Evolutionary conservation across 1,140 invertebrate species (phyloP).

Genomic region (Bradysia coprophila): DNA sequence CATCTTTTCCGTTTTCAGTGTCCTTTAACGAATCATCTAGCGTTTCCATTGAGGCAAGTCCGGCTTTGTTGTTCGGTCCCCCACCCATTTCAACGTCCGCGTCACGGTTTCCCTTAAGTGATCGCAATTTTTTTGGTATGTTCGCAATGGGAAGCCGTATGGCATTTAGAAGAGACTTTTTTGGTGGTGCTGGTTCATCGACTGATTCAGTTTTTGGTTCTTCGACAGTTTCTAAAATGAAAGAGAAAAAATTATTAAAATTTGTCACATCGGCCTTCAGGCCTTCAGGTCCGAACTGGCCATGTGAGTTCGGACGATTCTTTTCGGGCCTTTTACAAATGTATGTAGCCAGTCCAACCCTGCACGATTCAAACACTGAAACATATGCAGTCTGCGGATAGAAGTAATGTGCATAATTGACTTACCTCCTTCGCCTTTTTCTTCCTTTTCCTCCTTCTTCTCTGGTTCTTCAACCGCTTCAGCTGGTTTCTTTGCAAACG

Average conservation of each 20-base stretch:
- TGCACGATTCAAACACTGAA: too few species aligned
- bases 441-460: neutral
- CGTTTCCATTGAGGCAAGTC: slow-evolving; percentile 59
- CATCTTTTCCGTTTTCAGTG: slow-evolving; percentile 18
- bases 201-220: too few species aligned
- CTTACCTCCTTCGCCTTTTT: too few species aligned
- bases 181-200: slow-evolving; percentile 10
- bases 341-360: too few species aligned
- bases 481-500: slow-evolving; percentile 17
- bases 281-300: too few species aligned
- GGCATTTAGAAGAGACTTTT: slow-evolving; percentile 33
- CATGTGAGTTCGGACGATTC: too few species aligned
- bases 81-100: slow-evolving; percentile 28
- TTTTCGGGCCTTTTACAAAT: too few species aligned
- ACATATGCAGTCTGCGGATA: too few species aligned
- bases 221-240: neutral
- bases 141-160: slow-evolving; percentile 42
- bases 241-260: too few species aligned
- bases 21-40: slow-evolving; percentile 39
- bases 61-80: slow-evolving; percentile 30
- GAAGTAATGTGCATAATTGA: too few species aligned
- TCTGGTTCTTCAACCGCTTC: neutral
- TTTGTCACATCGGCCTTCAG: too few species aligned
- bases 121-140: slow-evolving; percentile 28
- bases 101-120: slow-evolving; percentile 6